Percentiles rank a stretch among this genome's conserved stretches.
These are phyloP conservation scores for Festucalex cinctus DNA, from an alignment of 2,113 vertebrate genomes.

Conservation along the genomic window DNA sequence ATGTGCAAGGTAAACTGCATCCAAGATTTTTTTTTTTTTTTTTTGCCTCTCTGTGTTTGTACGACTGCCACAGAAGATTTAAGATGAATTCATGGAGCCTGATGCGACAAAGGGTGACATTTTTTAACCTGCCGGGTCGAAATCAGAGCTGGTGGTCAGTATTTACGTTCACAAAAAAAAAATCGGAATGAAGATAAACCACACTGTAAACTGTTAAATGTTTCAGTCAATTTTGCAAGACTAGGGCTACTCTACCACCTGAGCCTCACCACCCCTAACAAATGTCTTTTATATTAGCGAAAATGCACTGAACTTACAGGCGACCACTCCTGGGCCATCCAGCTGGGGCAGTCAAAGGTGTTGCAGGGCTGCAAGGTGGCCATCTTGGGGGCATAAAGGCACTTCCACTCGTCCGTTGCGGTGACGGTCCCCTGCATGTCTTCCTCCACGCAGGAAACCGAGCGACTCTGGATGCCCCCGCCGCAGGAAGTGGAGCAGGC, in stretches of 20 bases:
- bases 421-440: conserved; percentile 91
- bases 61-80: not conserved
- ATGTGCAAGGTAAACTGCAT: conserved; percentile 66
- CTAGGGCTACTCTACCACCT: too few species aligned
- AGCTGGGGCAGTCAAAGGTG: conserved; percentile 92
- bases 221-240: too few species aligned
- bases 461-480: conserved; percentile 91
- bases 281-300: too few species aligned
- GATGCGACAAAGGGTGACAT: not conserved
- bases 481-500: conserved; percentile 93
- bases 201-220: too few species aligned
- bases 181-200: too few species aligned
- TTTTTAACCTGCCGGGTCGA: too few species aligned
- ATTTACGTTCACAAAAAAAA: too few species aligned
- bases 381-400: conserved; percentile 90
- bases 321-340: conserved; percentile 97
- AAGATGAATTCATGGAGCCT: not conserved
- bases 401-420: conserved; percentile 94
- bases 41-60: conserved; percentile 10
- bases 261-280: too few species aligned
- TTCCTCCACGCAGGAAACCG: conserved; percentile 92
- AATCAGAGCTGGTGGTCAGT: too few species aligned
- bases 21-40: conserved; percentile 24
- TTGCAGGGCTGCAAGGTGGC: conserved; percentile 90
- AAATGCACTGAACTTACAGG: conserved; percentile 74